Conservation (phyloP, 2,888 invertebrate genomes). For the Drosophila mulleri region DNA sequence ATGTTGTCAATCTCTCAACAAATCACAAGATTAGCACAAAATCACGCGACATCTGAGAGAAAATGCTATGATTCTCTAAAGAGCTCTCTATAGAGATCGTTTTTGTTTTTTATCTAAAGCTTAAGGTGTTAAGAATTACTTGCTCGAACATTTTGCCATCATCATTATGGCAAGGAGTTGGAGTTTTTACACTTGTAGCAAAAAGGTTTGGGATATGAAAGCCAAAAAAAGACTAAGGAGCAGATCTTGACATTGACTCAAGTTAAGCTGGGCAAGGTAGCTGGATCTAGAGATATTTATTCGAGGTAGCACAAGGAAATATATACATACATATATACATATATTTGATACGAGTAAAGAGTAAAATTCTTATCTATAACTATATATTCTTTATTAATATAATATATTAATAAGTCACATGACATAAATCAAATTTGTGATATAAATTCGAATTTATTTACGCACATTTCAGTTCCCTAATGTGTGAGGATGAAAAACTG, state of each 20-base stretch:
- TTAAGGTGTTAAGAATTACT: slow-evolving; percentile 11
- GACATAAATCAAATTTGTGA: too few species aligned
- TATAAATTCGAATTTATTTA: background rate
- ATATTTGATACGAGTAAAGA: too few species aligned
- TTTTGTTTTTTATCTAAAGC: slow-evolving; percentile 20
- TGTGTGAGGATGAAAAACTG: background rate
- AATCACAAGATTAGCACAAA: slow-evolving; percentile 68
- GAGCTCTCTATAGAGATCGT: slow-evolving; percentile 13
- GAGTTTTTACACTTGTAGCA: background rate
- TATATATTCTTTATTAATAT: too few species aligned
- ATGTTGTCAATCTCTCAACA: slow-evolving; percentile 69
- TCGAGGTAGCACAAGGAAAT: background rate
- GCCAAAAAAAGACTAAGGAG: background rate
- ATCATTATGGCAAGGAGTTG: too few species aligned
- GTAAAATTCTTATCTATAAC: too few species aligned
- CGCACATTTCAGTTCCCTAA: background rate
- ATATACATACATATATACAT: too few species aligned
- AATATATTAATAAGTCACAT: too few species aligned
- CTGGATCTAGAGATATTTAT: background rate
- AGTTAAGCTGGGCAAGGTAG: slow-evolving; percentile 2
- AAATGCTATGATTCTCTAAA: background rate
- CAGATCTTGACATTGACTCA: background rate
- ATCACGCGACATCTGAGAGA: slow-evolving; percentile 52
- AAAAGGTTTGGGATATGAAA: background rate
- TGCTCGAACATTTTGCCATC: too few species aligned